Conservation (phyloP, 2,888 invertebrate species). For the Papilio elwesi region DNA sequence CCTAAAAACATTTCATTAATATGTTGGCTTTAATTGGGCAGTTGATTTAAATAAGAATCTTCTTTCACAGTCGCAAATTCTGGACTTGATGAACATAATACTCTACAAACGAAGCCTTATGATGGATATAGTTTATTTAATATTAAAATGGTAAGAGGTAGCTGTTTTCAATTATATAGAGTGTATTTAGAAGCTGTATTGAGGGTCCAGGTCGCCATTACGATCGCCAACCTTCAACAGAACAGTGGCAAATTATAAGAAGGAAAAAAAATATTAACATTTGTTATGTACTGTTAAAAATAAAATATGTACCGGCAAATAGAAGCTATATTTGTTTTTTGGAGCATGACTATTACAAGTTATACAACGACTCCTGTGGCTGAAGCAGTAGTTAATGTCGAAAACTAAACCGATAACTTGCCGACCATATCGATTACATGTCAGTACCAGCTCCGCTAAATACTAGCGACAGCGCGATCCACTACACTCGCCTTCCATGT, state of each 20-base stretch:
- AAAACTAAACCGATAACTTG: slow-evolving; percentile 79
- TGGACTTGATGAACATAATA: no score
- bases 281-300: not conserved
- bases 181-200: no score
- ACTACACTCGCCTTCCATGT: slow-evolving; percentile 13
- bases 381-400: slow-evolving; percentile 49
- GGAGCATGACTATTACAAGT: slow-evolving; percentile 27
- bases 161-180: no score
- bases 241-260: no score
- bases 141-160: no score
- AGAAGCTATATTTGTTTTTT: slow-evolving; percentile 14
- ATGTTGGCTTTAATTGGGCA: no score
- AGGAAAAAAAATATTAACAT: not conserved
- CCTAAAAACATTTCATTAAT: not conserved
- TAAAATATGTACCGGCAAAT: slow-evolving; percentile 1
- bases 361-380: slow-evolving; percentile 14
- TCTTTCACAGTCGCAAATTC: no score
- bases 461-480: slow-evolving; percentile 64
- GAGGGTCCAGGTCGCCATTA: no score
- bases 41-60: no score
- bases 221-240: no score
- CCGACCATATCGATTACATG: slow-evolving; percentile 82
- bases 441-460: slow-evolving; percentile 73
- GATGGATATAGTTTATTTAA: no score
- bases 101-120: no score